These are phyloP conservation scores for Semicossyphus pulcher DNA, from an alignment of 2,113 vertebrate species.

Conservation along the genomic window DNA sequence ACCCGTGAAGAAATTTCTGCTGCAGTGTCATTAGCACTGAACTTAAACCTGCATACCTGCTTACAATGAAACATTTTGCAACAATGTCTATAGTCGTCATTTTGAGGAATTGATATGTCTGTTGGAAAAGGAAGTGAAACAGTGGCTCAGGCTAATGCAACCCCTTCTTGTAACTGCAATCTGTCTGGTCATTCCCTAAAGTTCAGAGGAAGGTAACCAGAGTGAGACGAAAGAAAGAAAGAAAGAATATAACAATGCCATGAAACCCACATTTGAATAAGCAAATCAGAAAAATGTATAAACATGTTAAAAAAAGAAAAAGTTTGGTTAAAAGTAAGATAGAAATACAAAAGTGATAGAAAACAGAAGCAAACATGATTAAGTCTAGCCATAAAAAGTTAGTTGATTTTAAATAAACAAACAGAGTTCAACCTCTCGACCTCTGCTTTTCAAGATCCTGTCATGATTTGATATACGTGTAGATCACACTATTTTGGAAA, in stretches of 20 bases:
- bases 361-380: not conserved
- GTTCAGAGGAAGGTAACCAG: not conserved
- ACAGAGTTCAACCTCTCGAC: not conserved
- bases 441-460: not conserved
- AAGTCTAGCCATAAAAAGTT: not conserved
- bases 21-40: no score
- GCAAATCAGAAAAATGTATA: not conserved
- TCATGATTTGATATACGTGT: constrained; percentile 4
- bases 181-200: not conserved
- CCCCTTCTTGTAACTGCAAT: constrained; percentile 4
- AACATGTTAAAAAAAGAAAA: not conserved
- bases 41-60: no score
- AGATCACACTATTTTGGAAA: no score
- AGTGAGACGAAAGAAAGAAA: not conserved
- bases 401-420: constrained; percentile 35
- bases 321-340: not conserved
- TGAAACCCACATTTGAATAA: not conserved
- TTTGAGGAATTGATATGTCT: not conserved
- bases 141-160: not conserved
- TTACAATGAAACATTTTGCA: no score
- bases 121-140: constrained; percentile 31
- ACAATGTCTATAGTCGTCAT: not conserved
- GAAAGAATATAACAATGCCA: not conserved
- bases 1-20: no score
- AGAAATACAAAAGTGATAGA: constrained; percentile 1